These are phyloP conservation scores for Mayetiola destructor DNA, from an alignment of 2,888 invertebrate genomes.

Conservation along the genomic window DNA sequence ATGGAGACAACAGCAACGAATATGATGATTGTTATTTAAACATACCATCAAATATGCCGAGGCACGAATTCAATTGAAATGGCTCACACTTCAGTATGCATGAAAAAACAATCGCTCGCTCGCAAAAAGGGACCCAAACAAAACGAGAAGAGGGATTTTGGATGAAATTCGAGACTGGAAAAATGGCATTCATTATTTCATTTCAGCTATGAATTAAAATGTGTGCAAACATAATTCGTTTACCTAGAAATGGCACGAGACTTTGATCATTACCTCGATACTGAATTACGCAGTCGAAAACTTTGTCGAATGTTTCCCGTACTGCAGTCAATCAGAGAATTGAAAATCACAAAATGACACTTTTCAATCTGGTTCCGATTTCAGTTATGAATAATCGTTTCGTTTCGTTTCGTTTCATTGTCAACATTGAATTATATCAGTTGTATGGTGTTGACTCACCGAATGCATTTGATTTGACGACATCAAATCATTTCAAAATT, in stretches of 20 bases:
- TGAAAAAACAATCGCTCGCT: not conserved
- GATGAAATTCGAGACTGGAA: not conserved
- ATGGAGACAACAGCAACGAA: not conserved
- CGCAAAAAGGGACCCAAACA: not conserved
- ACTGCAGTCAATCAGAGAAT: too few relatives aligned
- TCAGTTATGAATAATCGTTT: not conserved
- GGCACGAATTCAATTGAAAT: conserved; percentile 15
- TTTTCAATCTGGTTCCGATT: not conserved
- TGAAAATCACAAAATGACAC: not conserved
- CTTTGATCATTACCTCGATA: not conserved
- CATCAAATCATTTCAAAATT: too few relatives aligned
- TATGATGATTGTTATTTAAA: conserved; percentile 12
- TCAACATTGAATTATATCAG: too few relatives aligned
- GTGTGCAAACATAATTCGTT: not conserved
- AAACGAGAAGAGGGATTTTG: not conserved
- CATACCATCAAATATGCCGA: conserved; percentile 6
- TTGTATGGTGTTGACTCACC: too few relatives aligned
- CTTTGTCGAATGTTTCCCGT: not conserved
- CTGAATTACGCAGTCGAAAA: not conserved
- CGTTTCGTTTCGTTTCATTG: not conserved
- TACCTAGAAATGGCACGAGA: not conserved
- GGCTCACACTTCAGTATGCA: not conserved
- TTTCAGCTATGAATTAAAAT: not conserved
- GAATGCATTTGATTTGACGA: too few relatives aligned
- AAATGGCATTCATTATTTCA: conserved; percentile 2